These are phyloP conservation scores for Deroplatys truncata DNA, from an alignment of 2,888 invertebrate genomes.

Conservation along the genomic window DNA sequence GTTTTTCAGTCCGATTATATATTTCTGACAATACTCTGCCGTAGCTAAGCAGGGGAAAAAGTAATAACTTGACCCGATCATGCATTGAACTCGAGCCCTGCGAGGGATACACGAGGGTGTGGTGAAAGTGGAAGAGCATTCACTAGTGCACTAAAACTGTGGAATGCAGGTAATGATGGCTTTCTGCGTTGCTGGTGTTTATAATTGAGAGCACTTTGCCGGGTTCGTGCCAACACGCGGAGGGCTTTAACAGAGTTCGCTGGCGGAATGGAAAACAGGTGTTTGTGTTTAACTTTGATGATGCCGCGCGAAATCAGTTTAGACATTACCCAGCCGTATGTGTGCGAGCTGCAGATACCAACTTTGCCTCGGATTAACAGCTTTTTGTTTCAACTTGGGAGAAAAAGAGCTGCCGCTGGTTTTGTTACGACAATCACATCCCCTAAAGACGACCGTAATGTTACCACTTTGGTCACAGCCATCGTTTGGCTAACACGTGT, in stretches of 20 bases:
- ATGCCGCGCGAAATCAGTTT: neutral
- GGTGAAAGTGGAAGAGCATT: too few relatives aligned
- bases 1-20: too few relatives aligned
- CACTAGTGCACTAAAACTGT: too few relatives aligned
- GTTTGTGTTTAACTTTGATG: neutral
- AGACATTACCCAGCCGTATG: neutral
- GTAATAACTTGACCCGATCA: too few relatives aligned
- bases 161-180: too few relatives aligned
- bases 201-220: neutral
- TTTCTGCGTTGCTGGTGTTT: neutral
- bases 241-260: neutral
- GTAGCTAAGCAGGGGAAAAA: too few relatives aligned
- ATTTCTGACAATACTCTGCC: too few relatives aligned
- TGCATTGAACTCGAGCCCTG: too few relatives aligned
- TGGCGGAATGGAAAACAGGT: neutral
- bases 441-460: neutral
- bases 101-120: too few relatives aligned
- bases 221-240: neutral
- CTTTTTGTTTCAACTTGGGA: neutral
- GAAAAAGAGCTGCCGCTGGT: neutral
- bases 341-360: neutral
- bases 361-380: neutral
- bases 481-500: neutral
- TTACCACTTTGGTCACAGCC: neutral
- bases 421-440: neutral